A percentile compares a stretch with the other conserved stretches of the same genome.
phyloP scores from a whole-genome alignment of 37 sponge, comb jelly and placozoan species.

The Chondrosia reniformis region DNA sequence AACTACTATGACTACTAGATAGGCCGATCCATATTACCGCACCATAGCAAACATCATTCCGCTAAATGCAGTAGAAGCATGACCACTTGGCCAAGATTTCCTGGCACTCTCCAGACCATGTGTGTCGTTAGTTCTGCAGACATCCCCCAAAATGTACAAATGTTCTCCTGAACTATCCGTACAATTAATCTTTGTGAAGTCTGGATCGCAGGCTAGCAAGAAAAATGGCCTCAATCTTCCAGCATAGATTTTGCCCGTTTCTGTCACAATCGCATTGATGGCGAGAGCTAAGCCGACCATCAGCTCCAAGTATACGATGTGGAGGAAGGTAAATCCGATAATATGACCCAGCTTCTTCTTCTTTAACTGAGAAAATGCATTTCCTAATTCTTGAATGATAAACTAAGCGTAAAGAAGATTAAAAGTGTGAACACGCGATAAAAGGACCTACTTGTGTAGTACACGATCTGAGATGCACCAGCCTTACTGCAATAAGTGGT shows the following conservation, averaged over 20 bases:
- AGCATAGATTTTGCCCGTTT: constrained; percentile 29
- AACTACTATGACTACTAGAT: background rate
- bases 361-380: background rate
- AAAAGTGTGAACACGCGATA: background rate
- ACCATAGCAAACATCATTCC: constrained; percentile 27
- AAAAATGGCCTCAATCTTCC: constrained; percentile 67
- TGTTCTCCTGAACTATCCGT: constrained; percentile 44
- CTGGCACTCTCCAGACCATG: constrained; percentile 8
- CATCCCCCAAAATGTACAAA: constrained; percentile 24
- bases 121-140: constrained; percentile 1
- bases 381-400: background rate
- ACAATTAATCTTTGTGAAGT: constrained; percentile 55
- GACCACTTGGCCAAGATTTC: constrained; percentile 67
- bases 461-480: too few species aligned
- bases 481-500: background rate
- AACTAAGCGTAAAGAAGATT: background rate
- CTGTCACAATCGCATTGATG: constrained; percentile 44
- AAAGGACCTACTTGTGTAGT: too few species aligned
- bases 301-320: background rate
- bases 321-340: background rate
- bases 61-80: constrained; percentile 22
- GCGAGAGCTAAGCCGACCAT: constrained; percentile 30
- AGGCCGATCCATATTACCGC: background rate
- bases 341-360: too few species aligned
- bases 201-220: constrained; percentile 50